These are phyloP conservation scores for Pimpla rufipes DNA, from an alignment of 2,888 invertebrate genomes.

Conservation along the genomic window DNA sequence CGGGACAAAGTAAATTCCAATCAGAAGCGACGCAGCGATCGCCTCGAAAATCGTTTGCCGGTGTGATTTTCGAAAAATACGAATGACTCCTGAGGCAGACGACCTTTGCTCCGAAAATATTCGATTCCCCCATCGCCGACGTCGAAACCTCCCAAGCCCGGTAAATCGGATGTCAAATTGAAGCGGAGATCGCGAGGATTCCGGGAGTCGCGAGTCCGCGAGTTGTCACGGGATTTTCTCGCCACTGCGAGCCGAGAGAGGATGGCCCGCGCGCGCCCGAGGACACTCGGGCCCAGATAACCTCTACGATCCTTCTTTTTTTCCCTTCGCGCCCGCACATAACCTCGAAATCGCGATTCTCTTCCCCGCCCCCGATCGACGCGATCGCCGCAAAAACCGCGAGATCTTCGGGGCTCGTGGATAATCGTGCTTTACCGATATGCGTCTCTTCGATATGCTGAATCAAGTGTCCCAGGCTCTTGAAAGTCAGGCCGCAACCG, in stretches of 20 bases:
- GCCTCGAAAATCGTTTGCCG: background rate
- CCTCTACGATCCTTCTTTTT: conserved; percentile 53
- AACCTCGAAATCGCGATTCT: conserved; percentile 66
- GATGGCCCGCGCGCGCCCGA: background rate
- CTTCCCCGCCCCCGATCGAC: conserved; percentile 22
- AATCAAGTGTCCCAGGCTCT: conserved; percentile 92
- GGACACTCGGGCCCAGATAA: conserved; percentile 73
- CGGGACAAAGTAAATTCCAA: background rate
- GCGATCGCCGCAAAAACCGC: background rate
- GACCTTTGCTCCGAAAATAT: conserved; percentile 25
- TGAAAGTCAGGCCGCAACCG: conserved; percentile 94
- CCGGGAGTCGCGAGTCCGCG: background rate
- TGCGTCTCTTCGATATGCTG: conserved; percentile 95
- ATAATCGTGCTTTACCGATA: conserved; percentile 88
- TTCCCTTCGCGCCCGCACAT: conserved; percentile 54
- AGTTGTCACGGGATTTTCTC: conserved; percentile 53
- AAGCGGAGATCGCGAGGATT: background rate
- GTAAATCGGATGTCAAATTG: background rate
- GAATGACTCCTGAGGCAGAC: background rate
- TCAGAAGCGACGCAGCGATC: background rate
- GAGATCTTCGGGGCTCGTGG: conserved; percentile 39
- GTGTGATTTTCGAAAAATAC: background rate
- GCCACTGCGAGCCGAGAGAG: background rate
- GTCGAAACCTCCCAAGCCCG: background rate
- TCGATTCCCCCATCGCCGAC: background rate